Evolutionary conservation across 2,888 invertebrate genomes (phyloP), one percentile per base, ranked within the genome.

Genomic region (Synergus itoensis): DNA sequence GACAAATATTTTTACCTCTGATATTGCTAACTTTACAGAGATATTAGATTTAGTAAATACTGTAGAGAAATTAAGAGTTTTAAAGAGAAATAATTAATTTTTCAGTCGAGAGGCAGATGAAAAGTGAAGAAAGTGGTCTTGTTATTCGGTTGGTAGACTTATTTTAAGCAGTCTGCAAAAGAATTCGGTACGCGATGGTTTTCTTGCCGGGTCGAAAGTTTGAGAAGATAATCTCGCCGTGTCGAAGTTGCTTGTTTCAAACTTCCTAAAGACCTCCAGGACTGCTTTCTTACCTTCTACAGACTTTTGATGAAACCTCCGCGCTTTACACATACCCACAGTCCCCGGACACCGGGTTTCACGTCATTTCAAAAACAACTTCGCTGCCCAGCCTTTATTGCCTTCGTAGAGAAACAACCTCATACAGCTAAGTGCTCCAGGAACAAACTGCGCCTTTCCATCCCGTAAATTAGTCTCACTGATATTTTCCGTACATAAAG

Each of bases 211-310:
- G 43, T 16, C 36, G 45, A 64, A 79, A 82, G 79, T 76, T 81
- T 65, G 69, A 79, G 69, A 79, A 83, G 81, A 84, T 83, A 81
- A 84, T 84, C 81, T 80, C 79, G 64, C 77, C 48, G 14, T 69
- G 69, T 69, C 69, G 48, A 69, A 83, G 80, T 79, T 63, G 67
- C 80, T 80, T 77, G 80, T 79, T 82, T 77, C 67, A 84, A 83
- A 84, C 80, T 84, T 84, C 81, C 62, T 73, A 79, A 81, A 83
- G 79, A 82, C 78, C 67, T 40, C 77, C 69, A 78, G 69, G 79
- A 79, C 79, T 79, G 77, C 80, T 79, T 79, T 80, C 80, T 81
- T 77, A 67, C 80, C 77, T 28, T 69, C 48, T 48, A 48, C 21
- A 48, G 48, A 28, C 69, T 69, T 48, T 28, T 16, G 48, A 48